Evolutionary conservation across 37 sponge, comb jelly and placozoan species (phyloP).

Genomic region (Cladorhizidae sp.): DNA sequence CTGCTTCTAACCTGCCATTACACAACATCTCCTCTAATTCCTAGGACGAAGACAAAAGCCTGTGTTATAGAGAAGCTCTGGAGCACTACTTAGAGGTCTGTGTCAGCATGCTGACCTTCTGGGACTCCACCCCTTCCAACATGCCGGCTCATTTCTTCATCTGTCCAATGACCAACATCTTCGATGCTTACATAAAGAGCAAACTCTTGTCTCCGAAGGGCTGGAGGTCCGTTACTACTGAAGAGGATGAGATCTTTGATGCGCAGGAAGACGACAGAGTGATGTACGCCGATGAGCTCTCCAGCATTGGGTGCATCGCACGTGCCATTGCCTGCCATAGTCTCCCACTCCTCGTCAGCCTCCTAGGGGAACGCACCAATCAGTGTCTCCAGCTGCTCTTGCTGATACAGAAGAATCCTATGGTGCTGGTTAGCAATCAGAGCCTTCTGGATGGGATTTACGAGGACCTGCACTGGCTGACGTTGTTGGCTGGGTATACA

Average conservation of each 20-base stretch:
- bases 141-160: background rate
- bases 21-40: background rate
- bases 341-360: constrained; percentile 40
- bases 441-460: constrained; percentile 42
- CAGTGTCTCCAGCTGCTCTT: constrained; percentile 17
- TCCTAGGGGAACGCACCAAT: constrained; percentile 34
- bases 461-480: constrained; percentile 85
- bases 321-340: constrained; percentile 29
- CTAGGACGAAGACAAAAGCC: constrained; percentile 21
- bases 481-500: constrained; percentile 52
- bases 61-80: constrained; percentile 46
- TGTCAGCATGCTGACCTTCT: constrained; percentile 27
- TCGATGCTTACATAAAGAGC: constrained; percentile 63
- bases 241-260: constrained; percentile 45
- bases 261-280: constrained; percentile 58
- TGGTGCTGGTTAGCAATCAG: constrained; percentile 1
- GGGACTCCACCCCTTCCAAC: background rate
- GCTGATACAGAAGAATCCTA: background rate
- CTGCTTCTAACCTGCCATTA: background rate
- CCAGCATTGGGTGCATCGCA: constrained; percentile 41
- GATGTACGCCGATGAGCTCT: constrained; percentile 61
- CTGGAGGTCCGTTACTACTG: constrained; percentile 23
- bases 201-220: constrained; percentile 69
- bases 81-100: constrained; percentile 61
- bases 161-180: constrained; percentile 10